These are phyloP conservation scores for Lordiphosa andalusiaca DNA, from an alignment of 2,888 invertebrate genomes.

Conservation along the genomic window DNA sequence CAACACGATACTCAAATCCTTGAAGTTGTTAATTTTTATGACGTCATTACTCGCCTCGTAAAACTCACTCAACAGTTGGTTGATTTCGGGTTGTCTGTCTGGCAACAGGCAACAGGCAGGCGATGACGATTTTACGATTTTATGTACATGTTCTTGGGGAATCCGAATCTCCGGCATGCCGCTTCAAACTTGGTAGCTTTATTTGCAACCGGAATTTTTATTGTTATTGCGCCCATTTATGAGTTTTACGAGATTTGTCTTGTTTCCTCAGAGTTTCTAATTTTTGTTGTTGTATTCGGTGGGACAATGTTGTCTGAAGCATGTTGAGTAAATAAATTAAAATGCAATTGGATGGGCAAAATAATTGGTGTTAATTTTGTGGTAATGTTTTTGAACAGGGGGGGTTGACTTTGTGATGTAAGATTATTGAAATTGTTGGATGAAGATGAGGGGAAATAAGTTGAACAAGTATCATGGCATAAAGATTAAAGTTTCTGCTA, in stretches of 20 bases:
- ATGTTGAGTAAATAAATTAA: slow-evolving; percentile 11
- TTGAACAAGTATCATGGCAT: too few species aligned
- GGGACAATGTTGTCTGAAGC: slow-evolving; percentile 18
- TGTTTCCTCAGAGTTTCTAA: slow-evolving; percentile 43
- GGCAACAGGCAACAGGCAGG: slow-evolving; percentile 63
- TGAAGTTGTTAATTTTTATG: slow-evolving; percentile 79
- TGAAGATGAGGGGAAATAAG: too few species aligned
- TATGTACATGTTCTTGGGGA: slow-evolving; percentile 61
- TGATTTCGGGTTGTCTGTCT: slow-evolving; percentile 22
- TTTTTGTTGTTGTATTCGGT: slow-evolving; percentile 42
- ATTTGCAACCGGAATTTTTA: slow-evolving; percentile 74
- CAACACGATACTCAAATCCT: slow-evolving; percentile 30
- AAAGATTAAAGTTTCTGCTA: too few species aligned
- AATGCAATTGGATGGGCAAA: not conserved
- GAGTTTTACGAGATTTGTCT: slow-evolving; percentile 61
- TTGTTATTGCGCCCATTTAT: slow-evolving; percentile 71
- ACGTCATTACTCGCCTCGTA: slow-evolving; percentile 79
- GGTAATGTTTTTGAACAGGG: too few species aligned
- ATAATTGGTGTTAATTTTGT: slow-evolving; percentile 2
- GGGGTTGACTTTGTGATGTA: not conserved
- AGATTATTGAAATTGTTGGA: too few species aligned
- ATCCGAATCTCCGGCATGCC: slow-evolving; percentile 30
- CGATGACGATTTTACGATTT: slow-evolving; percentile 56
- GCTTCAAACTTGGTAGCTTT: slow-evolving; percentile 55
- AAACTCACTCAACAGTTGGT: slow-evolving; percentile 79